Evolutionary conservation across 2,888 invertebrate genomes (phyloP).

Genomic region (Euplexia lucipara): DNA sequence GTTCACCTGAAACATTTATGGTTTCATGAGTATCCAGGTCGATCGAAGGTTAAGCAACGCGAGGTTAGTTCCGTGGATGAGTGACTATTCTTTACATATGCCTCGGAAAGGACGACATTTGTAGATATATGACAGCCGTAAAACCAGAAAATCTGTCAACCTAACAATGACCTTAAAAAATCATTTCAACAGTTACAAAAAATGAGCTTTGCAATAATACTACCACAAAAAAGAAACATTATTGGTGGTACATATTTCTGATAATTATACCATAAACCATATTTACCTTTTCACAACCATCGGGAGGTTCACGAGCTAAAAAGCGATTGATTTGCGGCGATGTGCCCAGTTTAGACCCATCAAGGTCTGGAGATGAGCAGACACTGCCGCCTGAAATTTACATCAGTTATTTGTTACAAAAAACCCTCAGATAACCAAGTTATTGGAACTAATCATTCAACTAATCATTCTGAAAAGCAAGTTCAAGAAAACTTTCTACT

Average conservation of each 20-base stretch:
- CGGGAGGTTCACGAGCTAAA: slow-evolving; percentile 96
- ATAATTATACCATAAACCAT: neutral
- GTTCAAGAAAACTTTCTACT: slow-evolving; percentile 38
- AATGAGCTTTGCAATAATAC: neutral
- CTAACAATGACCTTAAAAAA: neutral
- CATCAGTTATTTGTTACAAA: slow-evolving; percentile 30
- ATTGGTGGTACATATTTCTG: neutral
- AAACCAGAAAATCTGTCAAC: too few relatives aligned
- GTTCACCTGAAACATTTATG: slow-evolving; percentile 86
- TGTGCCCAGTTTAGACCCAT: slow-evolving; percentile 93
- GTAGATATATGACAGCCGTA: too few relatives aligned
- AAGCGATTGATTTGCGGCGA: slow-evolving; percentile 97
- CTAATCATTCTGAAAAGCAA: slow-evolving; percentile 48
- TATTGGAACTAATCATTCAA: slow-evolving; percentile 23
- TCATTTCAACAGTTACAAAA: too few relatives aligned
- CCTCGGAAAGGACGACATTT: too few relatives aligned
- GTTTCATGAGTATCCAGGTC: slow-evolving; percentile 6
- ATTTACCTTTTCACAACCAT: slow-evolving; percentile 96
- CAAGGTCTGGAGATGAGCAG: slow-evolving; percentile 94
- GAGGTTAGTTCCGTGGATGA: too few relatives aligned
- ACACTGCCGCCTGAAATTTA: slow-evolving; percentile 92
- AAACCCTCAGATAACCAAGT: neutral
- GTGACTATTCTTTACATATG: too few relatives aligned
- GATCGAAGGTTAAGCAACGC: too few relatives aligned
- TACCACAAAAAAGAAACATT: neutral